Conservation (phyloP, 2,888 invertebrate genomes). For the Pristionchus mayeri region DNA sequence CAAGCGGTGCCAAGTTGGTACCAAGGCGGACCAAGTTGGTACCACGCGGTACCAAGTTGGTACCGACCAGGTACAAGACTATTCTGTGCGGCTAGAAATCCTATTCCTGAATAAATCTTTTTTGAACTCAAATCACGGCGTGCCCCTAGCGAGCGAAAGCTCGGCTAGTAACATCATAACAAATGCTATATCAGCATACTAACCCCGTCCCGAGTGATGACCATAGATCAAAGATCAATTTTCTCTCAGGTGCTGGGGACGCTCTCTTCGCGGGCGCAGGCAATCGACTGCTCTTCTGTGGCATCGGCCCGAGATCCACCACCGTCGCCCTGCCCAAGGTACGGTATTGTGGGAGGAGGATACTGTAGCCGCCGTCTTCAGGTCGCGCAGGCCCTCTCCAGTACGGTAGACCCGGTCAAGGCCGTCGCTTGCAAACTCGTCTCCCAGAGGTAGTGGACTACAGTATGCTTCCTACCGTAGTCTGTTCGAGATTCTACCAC, state of each 20-base stretch:
- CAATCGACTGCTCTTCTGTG: constrained; percentile 66
- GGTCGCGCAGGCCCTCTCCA: constrained; percentile 33
- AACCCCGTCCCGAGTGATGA: no score
- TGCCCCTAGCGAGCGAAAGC: no score
- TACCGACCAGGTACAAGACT: no score
- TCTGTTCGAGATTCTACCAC: constrained; percentile 71
- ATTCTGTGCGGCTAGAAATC: no score
- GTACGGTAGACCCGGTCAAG: constrained; percentile 46
- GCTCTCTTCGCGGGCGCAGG: constrained; percentile 67
- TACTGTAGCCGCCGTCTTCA: constrained; percentile 7
- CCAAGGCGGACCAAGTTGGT: no score
- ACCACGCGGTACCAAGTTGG: no score
- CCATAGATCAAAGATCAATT: no score
- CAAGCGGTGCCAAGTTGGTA: no score
- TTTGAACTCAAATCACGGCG: no score
- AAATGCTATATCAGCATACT: no score
- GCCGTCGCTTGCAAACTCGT: constrained; percentile 61
- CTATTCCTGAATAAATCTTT: no score
- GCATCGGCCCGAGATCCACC: constrained; percentile 72
- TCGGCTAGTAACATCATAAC: no score
- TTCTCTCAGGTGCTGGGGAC: constrained; percentile 68
- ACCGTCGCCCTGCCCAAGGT: constrained; percentile 60
- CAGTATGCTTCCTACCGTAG: neutral
- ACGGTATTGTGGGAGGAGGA: constrained; percentile 30
- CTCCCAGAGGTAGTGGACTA: constrained; percentile 60